Evolutionary conservation across 2,888 invertebrate species (phyloP).

Genomic region (Argynnis bischoffii): DNA sequence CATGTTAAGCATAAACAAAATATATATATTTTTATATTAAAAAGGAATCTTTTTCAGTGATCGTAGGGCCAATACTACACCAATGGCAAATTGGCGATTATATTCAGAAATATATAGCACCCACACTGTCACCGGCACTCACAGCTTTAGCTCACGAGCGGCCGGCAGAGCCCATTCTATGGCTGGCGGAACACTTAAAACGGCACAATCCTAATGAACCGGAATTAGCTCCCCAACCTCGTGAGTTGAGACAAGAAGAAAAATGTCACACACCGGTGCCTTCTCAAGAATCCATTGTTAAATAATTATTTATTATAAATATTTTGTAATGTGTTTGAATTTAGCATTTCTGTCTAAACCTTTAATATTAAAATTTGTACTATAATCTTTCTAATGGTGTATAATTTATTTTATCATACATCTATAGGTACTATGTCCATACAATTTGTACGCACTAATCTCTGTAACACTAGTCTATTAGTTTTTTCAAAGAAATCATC

Average conservation of each 20-base stretch:
- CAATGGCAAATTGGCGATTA: slow-evolving; percentile 86
- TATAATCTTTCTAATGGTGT: no score
- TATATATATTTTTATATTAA: no score
- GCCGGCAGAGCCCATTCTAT: slow-evolving; percentile 89
- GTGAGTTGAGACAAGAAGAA: slow-evolving; percentile 53
- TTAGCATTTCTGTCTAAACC: no score
- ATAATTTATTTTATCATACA: no score
- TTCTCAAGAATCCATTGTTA: slow-evolving; percentile 54
- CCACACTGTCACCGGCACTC: slow-evolving; percentile 83
- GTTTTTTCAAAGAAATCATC: no score
- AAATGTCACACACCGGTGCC: slow-evolving; percentile 64
- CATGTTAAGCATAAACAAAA: no score
- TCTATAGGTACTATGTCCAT: no score
- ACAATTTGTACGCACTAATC: no score
- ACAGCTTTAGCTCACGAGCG: slow-evolving; percentile 86
- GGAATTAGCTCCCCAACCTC: slow-evolving; percentile 55
- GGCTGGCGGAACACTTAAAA: slow-evolving; percentile 89
- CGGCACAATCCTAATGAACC: slow-evolving; percentile 90
- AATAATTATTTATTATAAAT: slow-evolving; percentile 23
- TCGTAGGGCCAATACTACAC: slow-evolving; percentile 87
- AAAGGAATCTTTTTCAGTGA: slow-evolving; percentile 79
- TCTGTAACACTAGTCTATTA: no score
- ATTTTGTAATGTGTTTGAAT: no score
- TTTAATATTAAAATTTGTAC: no score
- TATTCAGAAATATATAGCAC: slow-evolving; percentile 85